Base-by-base conservation (phyloP, 2,113 vertebrate genomes). In the Aviceda subcristata region DNA sequence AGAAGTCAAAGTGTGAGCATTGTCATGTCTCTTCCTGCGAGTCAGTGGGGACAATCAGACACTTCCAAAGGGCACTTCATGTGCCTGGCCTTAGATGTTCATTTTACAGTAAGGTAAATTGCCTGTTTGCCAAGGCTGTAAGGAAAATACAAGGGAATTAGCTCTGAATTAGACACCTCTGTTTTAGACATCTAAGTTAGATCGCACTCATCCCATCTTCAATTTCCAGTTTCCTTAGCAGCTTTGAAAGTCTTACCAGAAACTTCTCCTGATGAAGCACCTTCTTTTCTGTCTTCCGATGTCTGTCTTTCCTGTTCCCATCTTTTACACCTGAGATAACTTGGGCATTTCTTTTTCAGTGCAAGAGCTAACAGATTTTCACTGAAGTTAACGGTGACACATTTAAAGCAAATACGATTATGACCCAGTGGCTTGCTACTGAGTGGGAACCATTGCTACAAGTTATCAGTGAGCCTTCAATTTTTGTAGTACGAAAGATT, bases 301-400 rank as follows among this genome's bases (percentile, higher is more conserved):
- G 4, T 36, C 41, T 55, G 32, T 84, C 45, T 71, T 83, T 84
- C 41, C 43, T 27, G 23, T 79, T 88, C 34, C 39, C 32, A 13
- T 51, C 16, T 48, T 56, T 60, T 82, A 48, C 11, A 60, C 53
- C 62, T 87, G 56, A 69, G 12, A 12, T 22, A 73, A 64, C 9
- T 39, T 23, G 68, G 45, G 10, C 5, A 9, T 81, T 91, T 71
- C 10, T 60, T 95, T 77, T 88, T 60, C 73, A 75, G n/a, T 68
- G 74, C 46, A 71, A 68, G 73, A 91, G 26, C 56, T 43, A 11
- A n/a, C 69, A 63, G 34, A 21, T 59, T 93, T 90, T 82, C 24
- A 16, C 48, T 67, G 0, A 64, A 63, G 32, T 55, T 67, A 74
- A n/a, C 0, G 0, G 17, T 57, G 67, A 15, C 50, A 68, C n/a